Conservation (phyloP, 2,888 invertebrate species). For the Andrena marginata region DNA sequence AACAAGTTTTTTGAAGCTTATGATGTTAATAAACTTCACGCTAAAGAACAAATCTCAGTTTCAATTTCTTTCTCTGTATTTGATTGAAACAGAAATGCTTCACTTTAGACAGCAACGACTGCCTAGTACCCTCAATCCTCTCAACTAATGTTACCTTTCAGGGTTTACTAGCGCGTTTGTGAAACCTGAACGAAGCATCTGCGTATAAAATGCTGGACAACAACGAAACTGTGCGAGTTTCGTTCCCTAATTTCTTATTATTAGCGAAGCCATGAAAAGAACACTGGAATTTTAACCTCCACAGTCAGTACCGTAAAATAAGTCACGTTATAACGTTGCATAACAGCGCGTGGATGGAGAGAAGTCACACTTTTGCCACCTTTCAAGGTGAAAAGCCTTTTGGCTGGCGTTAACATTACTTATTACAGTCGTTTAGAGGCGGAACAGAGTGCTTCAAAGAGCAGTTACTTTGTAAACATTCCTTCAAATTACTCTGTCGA, state of each 20-base stretch:
- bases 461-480: not conserved
- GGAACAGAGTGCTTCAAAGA: too few species aligned
- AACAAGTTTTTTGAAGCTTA: too few species aligned
- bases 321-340: not conserved
- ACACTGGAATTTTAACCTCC: not conserved
- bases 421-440: too few species aligned
- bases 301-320: not conserved
- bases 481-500: not conserved
- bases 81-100: too few species aligned
- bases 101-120: too few species aligned
- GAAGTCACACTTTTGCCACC: not conserved
- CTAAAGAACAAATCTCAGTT: too few species aligned
- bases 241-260: not conserved
- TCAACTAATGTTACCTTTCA: not conserved
- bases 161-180: not conserved
- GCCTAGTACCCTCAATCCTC: not conserved
- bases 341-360: not conserved
- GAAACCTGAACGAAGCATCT: not conserved
- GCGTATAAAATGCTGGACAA: not conserved
- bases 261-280: not conserved
- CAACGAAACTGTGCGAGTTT: not conserved
- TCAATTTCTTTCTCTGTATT: too few species aligned
- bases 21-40: too few species aligned
- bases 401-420: too few species aligned
- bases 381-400: not conserved